Percentiles rank a stretch among this genome's conserved stretches.
phyloP scores from a whole-genome alignment of 2,888 invertebrate genomes.

The Operophtera brumata region DNA sequence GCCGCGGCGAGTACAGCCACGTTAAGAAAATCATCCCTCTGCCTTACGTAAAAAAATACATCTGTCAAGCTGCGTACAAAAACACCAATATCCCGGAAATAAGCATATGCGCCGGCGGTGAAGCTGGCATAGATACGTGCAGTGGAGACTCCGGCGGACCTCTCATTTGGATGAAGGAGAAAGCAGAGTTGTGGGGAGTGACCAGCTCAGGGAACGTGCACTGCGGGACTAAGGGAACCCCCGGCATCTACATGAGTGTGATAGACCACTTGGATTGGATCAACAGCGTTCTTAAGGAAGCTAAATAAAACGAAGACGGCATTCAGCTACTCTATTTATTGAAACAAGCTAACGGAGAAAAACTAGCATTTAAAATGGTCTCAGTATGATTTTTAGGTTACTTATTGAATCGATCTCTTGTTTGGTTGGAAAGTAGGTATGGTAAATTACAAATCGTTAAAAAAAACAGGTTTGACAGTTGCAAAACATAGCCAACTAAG shows the following conservation, averaged over 20 bases:
- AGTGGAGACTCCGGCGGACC: slow-evolving; percentile 63
- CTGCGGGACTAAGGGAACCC: slow-evolving; percentile 50
- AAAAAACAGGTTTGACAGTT: no score
- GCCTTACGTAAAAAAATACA: slow-evolving; percentile 40
- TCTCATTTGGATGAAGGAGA: slow-evolving; percentile 39
- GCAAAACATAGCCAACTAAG: no score
- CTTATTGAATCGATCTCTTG: no score
- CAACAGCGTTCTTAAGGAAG: slow-evolving; percentile 23
- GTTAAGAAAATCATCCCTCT: slow-evolving; percentile 51
- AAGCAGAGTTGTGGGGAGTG: slow-evolving; percentile 50
- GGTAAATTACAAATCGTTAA: no score
- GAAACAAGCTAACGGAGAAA: not conserved
- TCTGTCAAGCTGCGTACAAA: slow-evolving; percentile 42
- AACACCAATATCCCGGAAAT: slow-evolving; percentile 38
- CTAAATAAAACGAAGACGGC: not conserved
- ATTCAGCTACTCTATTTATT: not conserved
- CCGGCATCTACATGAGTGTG: slow-evolving; percentile 57
- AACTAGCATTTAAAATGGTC: no score
- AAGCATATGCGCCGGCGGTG: slow-evolving; percentile 57
- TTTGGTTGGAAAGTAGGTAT: no score
- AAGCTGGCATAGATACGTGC: slow-evolving; percentile 51
- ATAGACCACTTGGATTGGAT: slow-evolving; percentile 52
- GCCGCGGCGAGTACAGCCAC: slow-evolving; percentile 39
- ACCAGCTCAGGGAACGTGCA: slow-evolving; percentile 48
- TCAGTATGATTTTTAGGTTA: no score